Percentiles rank a stretch among this genome's conserved stretches.
These are phyloP conservation scores for Stichodactyla mertensii DNA, from an alignment of 64 coral and sea anemone species.

Conservation along the genomic window DNA sequence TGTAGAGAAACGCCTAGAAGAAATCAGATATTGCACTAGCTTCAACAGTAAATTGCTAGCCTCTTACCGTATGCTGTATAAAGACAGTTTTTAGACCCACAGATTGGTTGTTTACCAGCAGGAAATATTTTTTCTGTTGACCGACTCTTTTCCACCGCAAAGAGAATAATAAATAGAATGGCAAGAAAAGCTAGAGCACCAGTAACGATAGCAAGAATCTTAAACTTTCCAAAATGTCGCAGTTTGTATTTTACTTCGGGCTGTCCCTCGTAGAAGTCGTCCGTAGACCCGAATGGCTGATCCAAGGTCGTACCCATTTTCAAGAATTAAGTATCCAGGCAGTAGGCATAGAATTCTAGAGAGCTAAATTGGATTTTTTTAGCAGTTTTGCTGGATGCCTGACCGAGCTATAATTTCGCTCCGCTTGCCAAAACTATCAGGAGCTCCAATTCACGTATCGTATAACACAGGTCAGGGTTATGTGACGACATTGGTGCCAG, in stretches of 20 bases:
- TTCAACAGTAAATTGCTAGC: too few relatives aligned
- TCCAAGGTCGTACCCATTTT: not conserved
- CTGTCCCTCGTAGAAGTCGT: slow-evolving; percentile 17
- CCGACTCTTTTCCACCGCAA: slow-evolving; percentile 22
- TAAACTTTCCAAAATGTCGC: slow-evolving; percentile 45
- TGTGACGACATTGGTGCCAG: too few relatives aligned
- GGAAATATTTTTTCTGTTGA: not conserved
- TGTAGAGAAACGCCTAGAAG: too few relatives aligned
- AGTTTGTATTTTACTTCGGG: slow-evolving; percentile 43
- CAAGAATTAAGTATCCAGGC: not conserved
- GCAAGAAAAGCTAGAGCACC: not conserved
- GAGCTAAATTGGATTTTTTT: not conserved
- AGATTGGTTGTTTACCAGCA: not conserved
- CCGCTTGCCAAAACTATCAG: not conserved
- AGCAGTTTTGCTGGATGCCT: not conserved
- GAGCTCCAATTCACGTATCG: not conserved
- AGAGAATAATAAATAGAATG: slow-evolving; percentile 44
- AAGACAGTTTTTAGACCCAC: not conserved
- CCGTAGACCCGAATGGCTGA: slow-evolving; percentile 10
- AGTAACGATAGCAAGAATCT: not conserved
- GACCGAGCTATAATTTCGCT: not conserved
- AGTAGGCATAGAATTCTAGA: not conserved
- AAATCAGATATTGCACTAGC: too few relatives aligned
- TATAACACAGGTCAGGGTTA: not conserved
- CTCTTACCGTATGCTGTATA: not conserved